Evolutionary conservation across 2,113 vertebrate species (phyloP).

Genomic region (Ptilonorhynchus violaceus): DNA sequence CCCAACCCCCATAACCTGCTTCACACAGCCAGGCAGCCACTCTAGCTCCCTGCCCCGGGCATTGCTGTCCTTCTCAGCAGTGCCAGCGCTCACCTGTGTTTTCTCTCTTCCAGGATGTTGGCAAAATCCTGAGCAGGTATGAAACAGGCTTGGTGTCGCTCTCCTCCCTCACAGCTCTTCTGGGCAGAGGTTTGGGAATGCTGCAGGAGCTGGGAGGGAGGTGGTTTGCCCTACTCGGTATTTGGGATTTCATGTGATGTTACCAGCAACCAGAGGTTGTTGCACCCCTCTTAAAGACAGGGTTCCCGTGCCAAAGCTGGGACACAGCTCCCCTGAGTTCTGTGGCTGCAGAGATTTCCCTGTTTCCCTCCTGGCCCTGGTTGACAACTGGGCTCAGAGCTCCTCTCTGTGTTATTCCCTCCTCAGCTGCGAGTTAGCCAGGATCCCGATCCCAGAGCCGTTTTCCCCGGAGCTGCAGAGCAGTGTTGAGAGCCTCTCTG

Average conservation of each 20-base stretch:
- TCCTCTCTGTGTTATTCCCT: not conserved
- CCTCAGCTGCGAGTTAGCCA: not conserved
- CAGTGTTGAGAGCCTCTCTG: fast-evolving
- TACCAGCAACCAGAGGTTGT: fast-evolving
- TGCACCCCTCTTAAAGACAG: not conserved
- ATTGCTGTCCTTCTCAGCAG: fast-evolving
- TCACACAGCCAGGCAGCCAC: not conserved
- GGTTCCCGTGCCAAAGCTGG: not conserved
- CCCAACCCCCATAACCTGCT: not conserved
- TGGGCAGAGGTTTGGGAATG: not conserved
- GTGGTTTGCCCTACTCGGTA: not conserved
- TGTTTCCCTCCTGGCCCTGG: not conserved
- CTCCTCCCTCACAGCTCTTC: fast-evolving
- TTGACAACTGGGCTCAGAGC: not conserved
- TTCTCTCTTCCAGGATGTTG: constrained; percentile 18
- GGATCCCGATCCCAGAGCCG: fast-evolving
- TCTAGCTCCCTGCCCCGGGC: fast-evolving
- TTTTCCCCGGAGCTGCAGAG: not conserved
- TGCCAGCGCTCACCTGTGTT: not conserved
- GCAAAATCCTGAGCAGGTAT: not conserved
- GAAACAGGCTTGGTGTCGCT: fast-evolving
- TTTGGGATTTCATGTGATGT: not conserved
- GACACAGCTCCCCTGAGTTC: not conserved
- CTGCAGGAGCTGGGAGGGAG: not conserved
- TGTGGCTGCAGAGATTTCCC: not conserved